Percentiles rank a stretch among this genome's conserved stretches.
These are phyloP conservation scores for Littorina saxatilis DNA, from an alignment of 1,140 invertebrate genomes.

Conservation along the genomic window DNA sequence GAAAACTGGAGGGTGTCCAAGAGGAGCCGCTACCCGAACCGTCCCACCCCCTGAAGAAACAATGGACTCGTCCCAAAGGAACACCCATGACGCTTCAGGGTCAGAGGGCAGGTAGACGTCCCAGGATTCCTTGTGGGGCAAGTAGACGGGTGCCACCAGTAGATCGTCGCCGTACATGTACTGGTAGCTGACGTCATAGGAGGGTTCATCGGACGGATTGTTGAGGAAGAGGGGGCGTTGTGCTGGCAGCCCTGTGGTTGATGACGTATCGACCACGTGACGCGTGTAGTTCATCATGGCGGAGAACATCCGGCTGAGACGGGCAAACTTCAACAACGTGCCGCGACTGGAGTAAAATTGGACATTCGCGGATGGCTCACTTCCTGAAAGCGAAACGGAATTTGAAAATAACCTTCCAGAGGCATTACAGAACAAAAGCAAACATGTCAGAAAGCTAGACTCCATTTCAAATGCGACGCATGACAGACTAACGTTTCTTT, in stretches of 20 bases:
- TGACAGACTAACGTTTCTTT: too few species aligned
- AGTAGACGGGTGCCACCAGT: slow-evolving; percentile 70
- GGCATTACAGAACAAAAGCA: too few species aligned
- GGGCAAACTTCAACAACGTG: slow-evolving; percentile 67
- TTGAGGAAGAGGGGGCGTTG: slow-evolving; percentile 72
- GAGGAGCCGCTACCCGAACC: slow-evolving; percentile 50
- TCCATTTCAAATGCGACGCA: too few species aligned
- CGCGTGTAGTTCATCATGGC: slow-evolving; percentile 65
- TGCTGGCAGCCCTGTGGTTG: slow-evolving; percentile 61
- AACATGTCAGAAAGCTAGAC: too few species aligned
- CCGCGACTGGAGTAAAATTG: slow-evolving; percentile 70
- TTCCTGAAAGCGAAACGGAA: too few species aligned
- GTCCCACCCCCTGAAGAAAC: slow-evolving; percentile 45
- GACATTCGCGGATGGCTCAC: slow-evolving; percentile 69
- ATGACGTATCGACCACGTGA: slow-evolving; percentile 55
- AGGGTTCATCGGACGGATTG: slow-evolving; percentile 61
- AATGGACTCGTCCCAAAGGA: slow-evolving; percentile 30
- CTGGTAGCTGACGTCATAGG: slow-evolving; percentile 65
- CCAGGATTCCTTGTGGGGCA: slow-evolving; percentile 34
- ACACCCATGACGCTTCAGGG: slow-evolving; percentile 8
- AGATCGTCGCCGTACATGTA: slow-evolving; percentile 74
- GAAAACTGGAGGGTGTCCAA: slow-evolving; percentile 64
- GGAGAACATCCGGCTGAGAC: slow-evolving; percentile 67
- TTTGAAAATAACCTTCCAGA: too few species aligned
- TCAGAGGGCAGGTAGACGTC: slow-evolving; percentile 37